Evolutionary conservation across 2,888 invertebrate genomes (phyloP).

Genomic region (Sabatieria punctata): DNA sequence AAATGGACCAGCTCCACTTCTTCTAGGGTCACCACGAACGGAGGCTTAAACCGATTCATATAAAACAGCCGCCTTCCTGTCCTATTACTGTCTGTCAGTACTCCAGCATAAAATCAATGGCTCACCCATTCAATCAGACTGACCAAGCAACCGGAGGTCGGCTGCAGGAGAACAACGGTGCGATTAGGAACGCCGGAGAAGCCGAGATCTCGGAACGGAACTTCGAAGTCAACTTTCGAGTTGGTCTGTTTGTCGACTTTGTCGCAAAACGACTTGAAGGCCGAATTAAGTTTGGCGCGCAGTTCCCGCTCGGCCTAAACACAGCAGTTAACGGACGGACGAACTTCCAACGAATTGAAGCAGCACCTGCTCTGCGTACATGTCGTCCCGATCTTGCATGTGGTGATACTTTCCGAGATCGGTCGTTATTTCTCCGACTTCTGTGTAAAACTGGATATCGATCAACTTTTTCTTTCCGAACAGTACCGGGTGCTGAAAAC

Average conservation of each 20-base stretch:
- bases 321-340: too few species aligned
- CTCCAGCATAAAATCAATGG: constrained; percentile 9
- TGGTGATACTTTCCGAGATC: constrained; percentile 98
- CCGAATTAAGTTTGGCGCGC: constrained; percentile 83
- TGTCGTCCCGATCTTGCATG: constrained; percentile 97
- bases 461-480: constrained; percentile 98
- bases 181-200: constrained; percentile 94
- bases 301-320: constrained; percentile 70
- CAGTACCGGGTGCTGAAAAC: constrained; percentile 77
- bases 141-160: constrained; percentile 91
- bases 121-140: constrained; percentile 83
- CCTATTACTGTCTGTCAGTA: constrained; percentile 10
- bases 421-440: constrained; percentile 97
- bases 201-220: constrained; percentile 90
- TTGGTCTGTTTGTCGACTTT: constrained; percentile 87
- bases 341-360: background rate
- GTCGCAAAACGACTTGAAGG: constrained; percentile 96
- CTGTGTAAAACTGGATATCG: constrained; percentile 98
- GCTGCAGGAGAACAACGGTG: constrained; percentile 74
- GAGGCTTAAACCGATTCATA: constrained; percentile 46
- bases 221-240: constrained; percentile 92
- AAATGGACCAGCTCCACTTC: constrained; percentile 96
- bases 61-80: background rate
- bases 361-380: constrained; percentile 74
- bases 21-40: constrained; percentile 91